A percentile compares a stretch with the other conserved stretches of the same genome.
Conservation (phyloP, 2,888 invertebrate species). For the Drosophila falleni region DNA sequence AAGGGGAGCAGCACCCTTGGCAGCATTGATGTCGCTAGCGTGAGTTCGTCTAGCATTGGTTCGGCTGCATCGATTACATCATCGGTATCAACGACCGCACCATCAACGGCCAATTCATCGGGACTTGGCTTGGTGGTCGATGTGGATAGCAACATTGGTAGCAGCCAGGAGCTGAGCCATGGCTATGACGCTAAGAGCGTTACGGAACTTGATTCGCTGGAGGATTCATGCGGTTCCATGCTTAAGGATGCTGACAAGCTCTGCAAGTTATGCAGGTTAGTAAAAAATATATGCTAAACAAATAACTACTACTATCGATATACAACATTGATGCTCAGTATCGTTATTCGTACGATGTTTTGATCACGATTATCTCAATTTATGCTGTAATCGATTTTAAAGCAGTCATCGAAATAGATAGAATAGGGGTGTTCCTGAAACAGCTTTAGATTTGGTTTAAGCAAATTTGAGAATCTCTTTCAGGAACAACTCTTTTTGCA, state of each 20-base stretch:
- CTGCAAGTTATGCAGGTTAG: slow-evolving; percentile 89
- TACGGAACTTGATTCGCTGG: slow-evolving; percentile 83
- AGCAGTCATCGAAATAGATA: background rate
- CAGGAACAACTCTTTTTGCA: too few relatives aligned
- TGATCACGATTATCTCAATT: background rate
- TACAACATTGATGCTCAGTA: background rate
- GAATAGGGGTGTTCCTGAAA: background rate
- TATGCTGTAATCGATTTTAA: background rate
- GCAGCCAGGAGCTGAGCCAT: slow-evolving; percentile 68
- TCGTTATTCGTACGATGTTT: background rate
- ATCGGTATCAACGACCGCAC: slow-evolving; percentile 48
- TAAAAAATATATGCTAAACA: slow-evolving; percentile 43
- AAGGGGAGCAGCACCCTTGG: slow-evolving; percentile 65
- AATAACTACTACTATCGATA: background rate
- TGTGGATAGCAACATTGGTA: slow-evolving; percentile 63
- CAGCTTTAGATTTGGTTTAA: too few relatives aligned
- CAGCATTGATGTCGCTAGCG: slow-evolving; percentile 63
- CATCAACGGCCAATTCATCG: slow-evolving; percentile 51
- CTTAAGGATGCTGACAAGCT: slow-evolving; percentile 86
- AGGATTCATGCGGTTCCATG: slow-evolving; percentile 83
- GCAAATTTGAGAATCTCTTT: too few relatives aligned
- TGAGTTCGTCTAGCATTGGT: slow-evolving; percentile 65
- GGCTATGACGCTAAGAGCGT: slow-evolving; percentile 80
- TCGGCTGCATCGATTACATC: slow-evolving; percentile 64
- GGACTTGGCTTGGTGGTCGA: slow-evolving; percentile 76